A percentile compares a stretch with the other conserved stretches of the same genome.
These are phyloP conservation scores for Sarcophilus harrisii DNA, from an alignment of 2,797 vertebrate species.

Conservation along the genomic window DNA sequence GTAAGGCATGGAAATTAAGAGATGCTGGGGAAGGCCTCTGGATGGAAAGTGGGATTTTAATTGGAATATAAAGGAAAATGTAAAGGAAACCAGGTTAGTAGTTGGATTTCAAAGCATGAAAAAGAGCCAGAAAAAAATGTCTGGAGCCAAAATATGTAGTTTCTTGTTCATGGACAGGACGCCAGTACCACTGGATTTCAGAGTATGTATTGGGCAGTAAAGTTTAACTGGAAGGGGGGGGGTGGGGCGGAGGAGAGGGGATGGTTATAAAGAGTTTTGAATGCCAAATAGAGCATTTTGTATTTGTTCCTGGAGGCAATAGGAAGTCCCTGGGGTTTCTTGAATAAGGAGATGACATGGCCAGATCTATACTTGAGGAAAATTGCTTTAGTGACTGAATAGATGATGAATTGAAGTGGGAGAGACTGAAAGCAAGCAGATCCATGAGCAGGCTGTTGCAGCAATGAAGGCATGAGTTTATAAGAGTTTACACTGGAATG, in stretches of 20 bases:
- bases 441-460: neutral
- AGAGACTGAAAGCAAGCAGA: neutral
- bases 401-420: neutral
- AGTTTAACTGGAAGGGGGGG: neutral
- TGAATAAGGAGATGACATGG: neutral
- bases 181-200: neutral
- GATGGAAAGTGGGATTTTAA: neutral
- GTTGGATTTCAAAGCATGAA: neutral
- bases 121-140: neutral
- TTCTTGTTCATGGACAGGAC: neutral
- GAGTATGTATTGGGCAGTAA: neutral
- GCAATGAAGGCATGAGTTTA: neutral
- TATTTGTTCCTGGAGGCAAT: neutral
- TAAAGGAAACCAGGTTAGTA: neutral
- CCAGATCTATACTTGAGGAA: neutral
- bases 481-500: neutral
- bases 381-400: neutral
- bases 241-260: accelerated
- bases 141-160: neutral
- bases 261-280: neutral
- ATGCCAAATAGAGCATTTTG: neutral
- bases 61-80: neutral
- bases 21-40: neutral
- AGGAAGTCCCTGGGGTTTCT: neutral
- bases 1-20: neutral